Evolutionary conservation across 2,797 vertebrate genomes (phyloP), one percentile per base, ranked within the genome.

Genomic region (Diglossa cyanea): DNA sequence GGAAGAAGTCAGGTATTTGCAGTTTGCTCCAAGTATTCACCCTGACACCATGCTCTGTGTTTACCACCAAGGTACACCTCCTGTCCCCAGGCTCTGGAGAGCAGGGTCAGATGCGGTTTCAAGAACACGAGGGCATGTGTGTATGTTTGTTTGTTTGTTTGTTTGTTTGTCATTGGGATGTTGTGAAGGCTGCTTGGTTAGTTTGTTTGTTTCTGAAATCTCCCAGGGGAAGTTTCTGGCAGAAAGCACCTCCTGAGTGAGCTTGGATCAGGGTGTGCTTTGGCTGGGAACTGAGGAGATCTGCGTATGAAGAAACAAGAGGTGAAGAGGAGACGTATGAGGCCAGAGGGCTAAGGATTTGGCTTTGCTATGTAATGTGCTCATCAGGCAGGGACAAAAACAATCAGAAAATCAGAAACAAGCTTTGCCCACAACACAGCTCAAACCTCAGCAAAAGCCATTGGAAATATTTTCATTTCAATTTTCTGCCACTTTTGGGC

Each of bases 201-300:
- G 86, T 95, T 97, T 96, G 73, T 95, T 97, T 97, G 47, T 90
- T 95, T 96, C 92, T 90, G 89, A 88, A 90, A 90, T 94, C 81
- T 95, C 94, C 91, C 81, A 71, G 78, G 82, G 89, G 91, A 91
- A 72, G 47, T 92, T 96, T 89, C 85, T 96, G 96, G 96, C 92
- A 95, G 92, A 93, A 91, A 94, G 58, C 33, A 86, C 33, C 91
- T 92, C 86, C 89, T 88, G 68, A 91, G 78, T 7, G 45, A 89
- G 68, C 73, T 88, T 83, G 72, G 87, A 75, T 44, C 51, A 66
- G 77, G 31, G 63, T 88, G 39, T 84, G 51, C 50, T 93, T 89
- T 97, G 94, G 88, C 93, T 96, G 67, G 86, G 60, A 95, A 20
- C 31, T 25, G 74, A 93, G 39, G 55, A 26, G 9, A 81, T 86